Conservation (phyloP, 2,888 invertebrate species). For the Pecten maximus region DNA sequence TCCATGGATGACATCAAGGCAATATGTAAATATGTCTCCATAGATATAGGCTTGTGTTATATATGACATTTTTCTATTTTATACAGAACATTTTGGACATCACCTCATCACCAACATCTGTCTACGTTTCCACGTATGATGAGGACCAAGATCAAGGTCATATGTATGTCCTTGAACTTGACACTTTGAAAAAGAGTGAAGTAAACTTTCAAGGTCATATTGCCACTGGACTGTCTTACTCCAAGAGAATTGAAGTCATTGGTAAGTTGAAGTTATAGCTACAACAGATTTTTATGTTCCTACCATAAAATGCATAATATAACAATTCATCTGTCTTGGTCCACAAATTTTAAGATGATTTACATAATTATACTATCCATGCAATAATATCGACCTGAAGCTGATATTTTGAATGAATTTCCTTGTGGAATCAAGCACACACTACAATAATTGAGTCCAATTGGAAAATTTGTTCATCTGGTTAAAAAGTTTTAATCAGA, state of each 20-base stretch:
- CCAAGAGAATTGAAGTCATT: background rate
- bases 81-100: constrained; percentile 12
- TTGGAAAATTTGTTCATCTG: too few relatives aligned
- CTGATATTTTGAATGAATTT: too few relatives aligned
- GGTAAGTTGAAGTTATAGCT: background rate
- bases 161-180: constrained; percentile 13
- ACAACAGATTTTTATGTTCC: too few relatives aligned
- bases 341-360: too few relatives aligned
- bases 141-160: constrained; percentile 13
- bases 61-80: background rate
- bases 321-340: too few relatives aligned
- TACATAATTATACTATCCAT: too few relatives aligned
- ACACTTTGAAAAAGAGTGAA: background rate
- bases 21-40: background rate
- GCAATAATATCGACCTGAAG: too few relatives aligned
- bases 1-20: too few relatives aligned
- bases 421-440: too few relatives aligned
- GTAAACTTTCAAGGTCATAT: background rate
- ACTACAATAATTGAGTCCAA: too few relatives aligned
- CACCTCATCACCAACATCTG: background rate
- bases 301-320: too few relatives aligned
- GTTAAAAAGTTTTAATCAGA: too few relatives aligned
- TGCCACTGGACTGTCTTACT: background rate
- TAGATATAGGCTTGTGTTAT: background rate
- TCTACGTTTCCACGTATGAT: constrained; percentile 20